A percentile compares a stretch with the other conserved stretches of the same genome.
Evolutionary conservation across 1,140 invertebrate species (phyloP).

Genomic region (Steinernema feltiae): DNA sequence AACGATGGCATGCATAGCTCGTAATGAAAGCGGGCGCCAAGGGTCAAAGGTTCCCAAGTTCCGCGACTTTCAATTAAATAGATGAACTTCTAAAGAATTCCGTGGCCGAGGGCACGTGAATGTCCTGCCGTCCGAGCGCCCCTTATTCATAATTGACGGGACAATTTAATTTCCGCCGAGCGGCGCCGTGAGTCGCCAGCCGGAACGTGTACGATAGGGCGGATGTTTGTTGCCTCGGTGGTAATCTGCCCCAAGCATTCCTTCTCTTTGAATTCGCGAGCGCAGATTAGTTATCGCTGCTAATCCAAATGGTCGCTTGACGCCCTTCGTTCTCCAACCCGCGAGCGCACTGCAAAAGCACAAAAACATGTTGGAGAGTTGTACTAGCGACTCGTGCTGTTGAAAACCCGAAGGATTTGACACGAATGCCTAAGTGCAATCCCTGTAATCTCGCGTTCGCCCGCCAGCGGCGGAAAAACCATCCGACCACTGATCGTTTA

Average conservation of each 20-base stretch:
- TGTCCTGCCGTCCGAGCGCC: background rate
- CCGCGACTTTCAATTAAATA: background rate
- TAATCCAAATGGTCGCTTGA: too few relatives aligned
- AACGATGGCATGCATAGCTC: too few relatives aligned
- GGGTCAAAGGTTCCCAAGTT: background rate
- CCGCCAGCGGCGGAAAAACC: background rate
- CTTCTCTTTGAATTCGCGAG: background rate
- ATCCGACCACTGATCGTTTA: background rate
- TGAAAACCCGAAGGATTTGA: background rate
- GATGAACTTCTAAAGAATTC: background rate
- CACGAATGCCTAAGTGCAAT: conserved; percentile 7
- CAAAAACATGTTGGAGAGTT: background rate
- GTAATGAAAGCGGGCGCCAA: too few relatives aligned
- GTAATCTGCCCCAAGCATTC: background rate
- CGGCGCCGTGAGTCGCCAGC: background rate
- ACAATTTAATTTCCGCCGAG: background rate
- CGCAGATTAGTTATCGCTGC: background rate
- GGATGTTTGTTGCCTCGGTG: background rate
- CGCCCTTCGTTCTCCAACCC: too few relatives aligned
- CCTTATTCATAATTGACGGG: conserved; percentile 4
- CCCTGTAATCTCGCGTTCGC: background rate
- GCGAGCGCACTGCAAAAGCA: background rate
- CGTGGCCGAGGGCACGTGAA: background rate
- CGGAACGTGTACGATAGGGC: background rate
- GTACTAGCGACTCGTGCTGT: background rate